Evolutionary conservation across 1,140 invertebrate genomes (phyloP).

Genomic region (Campoletis sonorensis): DNA sequence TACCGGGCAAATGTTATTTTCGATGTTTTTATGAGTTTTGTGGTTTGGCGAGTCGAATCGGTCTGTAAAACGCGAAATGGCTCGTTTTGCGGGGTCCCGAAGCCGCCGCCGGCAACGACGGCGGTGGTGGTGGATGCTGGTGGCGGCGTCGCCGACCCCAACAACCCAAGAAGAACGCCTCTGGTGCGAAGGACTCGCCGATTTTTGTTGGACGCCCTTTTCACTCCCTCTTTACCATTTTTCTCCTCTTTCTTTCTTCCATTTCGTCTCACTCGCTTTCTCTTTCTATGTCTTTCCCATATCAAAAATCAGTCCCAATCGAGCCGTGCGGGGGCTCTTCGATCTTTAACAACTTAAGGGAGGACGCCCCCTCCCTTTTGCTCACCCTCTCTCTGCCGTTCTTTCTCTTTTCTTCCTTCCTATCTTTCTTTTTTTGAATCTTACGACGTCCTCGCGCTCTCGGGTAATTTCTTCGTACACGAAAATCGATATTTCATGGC

Average conservation of each 20-base stretch:
- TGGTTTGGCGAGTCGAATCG: conserved; percentile 54
- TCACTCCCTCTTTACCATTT: conserved; percentile 52
- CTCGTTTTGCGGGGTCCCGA: conserved; percentile 19
- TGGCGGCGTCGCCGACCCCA: conserved; percentile 28
- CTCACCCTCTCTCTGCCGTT: conserved; percentile 35
- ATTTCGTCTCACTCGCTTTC: not conserved
- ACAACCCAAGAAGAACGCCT: conserved; percentile 42
- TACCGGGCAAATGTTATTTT: conserved; percentile 48
- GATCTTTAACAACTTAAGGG: conserved; percentile 24
- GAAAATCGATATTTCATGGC: conserved; percentile 77
- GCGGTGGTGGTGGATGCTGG: conserved; percentile 18
- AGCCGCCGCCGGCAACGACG: not conserved
- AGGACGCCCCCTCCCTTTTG: too few relatives aligned
- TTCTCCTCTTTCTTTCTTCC: not conserved
- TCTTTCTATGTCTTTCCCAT: conserved; percentile 33
- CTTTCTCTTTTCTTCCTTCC: conserved; percentile 32
- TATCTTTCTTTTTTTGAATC: conserved; percentile 12
- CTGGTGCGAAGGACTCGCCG: conserved; percentile 48
- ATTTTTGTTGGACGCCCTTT: conserved; percentile 50
- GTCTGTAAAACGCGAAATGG: conserved; percentile 46
- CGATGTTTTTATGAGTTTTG: conserved; percentile 58
- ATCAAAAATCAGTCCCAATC: conserved; percentile 39
- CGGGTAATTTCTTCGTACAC: conserved; percentile 66
- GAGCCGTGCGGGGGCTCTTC: conserved; percentile 30
- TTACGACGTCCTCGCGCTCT: conserved; percentile 35